These are phyloP conservation scores for Mugil cephalus DNA, from an alignment of 2,113 vertebrate genomes.

Conservation along the genomic window DNA sequence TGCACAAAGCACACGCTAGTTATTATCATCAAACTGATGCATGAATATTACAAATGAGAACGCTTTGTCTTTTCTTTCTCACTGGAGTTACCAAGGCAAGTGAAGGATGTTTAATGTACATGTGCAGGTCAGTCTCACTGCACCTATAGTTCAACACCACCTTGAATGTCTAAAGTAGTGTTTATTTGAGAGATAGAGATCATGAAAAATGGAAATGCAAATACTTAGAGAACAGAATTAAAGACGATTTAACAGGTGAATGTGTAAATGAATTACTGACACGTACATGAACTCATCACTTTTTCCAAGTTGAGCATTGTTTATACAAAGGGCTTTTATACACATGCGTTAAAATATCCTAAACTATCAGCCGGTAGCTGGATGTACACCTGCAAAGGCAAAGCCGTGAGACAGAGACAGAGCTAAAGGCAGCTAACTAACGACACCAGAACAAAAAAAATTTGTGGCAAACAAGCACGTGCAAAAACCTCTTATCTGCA, in stretches of 20 bases:
- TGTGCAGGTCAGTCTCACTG: too few species aligned
- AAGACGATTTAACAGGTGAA: too few species aligned
- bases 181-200: too few species aligned
- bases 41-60: not conserved
- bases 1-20: not conserved
- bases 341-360: not conserved
- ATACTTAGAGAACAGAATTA: too few species aligned
- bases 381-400: constrained; percentile 33
- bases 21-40: not conserved
- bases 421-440: not conserved
- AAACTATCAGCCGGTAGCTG: constrained; percentile 17
- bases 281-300: too few species aligned
- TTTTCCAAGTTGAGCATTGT: not conserved
- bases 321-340: too few species aligned
- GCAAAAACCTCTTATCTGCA: not conserved
- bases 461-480: not conserved
- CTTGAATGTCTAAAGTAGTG: too few species aligned
- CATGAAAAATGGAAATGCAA: too few species aligned
- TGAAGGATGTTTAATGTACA: too few species aligned
- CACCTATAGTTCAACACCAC: too few species aligned
- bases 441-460: not conserved
- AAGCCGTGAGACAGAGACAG: constrained; percentile 21
- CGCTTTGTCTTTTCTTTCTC: not conserved
- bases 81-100: too few species aligned
- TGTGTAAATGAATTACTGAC: too few species aligned